These are phyloP conservation scores for Drosophila aff. DNA, from an alignment of 1,140 invertebrate genomes.

Conservation along the genomic window DNA sequence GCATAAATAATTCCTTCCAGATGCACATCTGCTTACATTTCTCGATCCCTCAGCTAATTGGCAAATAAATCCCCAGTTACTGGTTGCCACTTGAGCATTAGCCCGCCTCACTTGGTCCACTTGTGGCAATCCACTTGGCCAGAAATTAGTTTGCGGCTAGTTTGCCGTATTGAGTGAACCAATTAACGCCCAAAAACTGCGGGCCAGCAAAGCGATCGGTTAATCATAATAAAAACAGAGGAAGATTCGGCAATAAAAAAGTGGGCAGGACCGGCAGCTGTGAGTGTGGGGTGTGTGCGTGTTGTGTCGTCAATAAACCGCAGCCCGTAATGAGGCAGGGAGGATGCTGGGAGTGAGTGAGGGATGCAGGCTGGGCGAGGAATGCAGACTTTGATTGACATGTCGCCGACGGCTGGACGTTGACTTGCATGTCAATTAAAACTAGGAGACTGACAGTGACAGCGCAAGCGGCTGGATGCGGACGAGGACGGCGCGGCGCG, in stretches of 20 bases:
- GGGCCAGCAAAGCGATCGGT: conserved; percentile 15
- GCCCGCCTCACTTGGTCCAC: conserved; percentile 30
- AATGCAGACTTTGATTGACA: conserved; percentile 81
- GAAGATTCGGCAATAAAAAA: conserved; percentile 42
- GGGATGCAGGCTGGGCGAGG: conserved; percentile 12
- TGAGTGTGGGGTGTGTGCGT: conserved; percentile 16
- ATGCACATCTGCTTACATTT: neutral
- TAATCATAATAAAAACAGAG: conserved; percentile 40
- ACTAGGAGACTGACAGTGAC: conserved; percentile 62
- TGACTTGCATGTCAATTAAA: conserved; percentile 85
- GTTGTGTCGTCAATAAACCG: conserved; percentile 70
- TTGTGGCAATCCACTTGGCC: conserved; percentile 34
- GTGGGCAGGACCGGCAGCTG: conserved; percentile 52
- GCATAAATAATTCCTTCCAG: neutral
- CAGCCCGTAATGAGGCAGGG: conserved; percentile 68
- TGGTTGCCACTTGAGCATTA: conserved; percentile 18
- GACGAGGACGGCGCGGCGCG: conserved; percentile 6
- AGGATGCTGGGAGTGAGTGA: conserved; percentile 6
- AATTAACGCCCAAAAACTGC: conserved; percentile 52
- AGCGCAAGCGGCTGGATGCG: conserved; percentile 5
- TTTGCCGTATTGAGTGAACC: conserved; percentile 22
- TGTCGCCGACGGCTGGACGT: conserved; percentile 75
- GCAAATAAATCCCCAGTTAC: neutral
- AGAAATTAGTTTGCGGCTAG: conserved; percentile 47
- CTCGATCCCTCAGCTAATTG: neutral